Evolutionary conservation across 2,797 vertebrate species (phyloP).

Genomic region (Argentina silus): DNA sequence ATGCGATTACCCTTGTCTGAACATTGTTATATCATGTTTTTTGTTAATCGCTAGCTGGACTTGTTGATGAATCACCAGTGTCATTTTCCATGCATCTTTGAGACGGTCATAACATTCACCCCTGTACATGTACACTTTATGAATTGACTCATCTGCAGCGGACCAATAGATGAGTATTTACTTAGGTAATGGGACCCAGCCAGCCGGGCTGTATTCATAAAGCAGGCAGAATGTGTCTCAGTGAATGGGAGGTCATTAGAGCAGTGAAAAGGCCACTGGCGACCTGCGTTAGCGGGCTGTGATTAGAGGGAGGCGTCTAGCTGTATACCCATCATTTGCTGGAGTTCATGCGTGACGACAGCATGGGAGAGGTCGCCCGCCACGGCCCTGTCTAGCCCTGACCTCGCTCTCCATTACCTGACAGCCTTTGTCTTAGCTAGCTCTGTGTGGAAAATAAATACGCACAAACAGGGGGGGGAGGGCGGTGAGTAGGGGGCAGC

Average conservation of each 20-base stretch:
- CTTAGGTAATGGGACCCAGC: slow-evolving; percentile 74
- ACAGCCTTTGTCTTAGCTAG: slow-evolving; percentile 58
- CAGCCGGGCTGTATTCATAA: slow-evolving; percentile 62
- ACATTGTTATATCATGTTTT: slow-evolving; percentile 58
- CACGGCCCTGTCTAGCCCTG: neutral
- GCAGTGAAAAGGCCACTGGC: slow-evolving; percentile 29
- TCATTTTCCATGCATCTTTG: slow-evolving; percentile 63
- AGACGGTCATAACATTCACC: slow-evolving; percentile 52
- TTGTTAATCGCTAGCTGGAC: slow-evolving; percentile 58
- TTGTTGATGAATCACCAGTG: slow-evolving; percentile 60
- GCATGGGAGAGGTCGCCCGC: slow-evolving; percentile 56
- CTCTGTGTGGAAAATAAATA: slow-evolving; percentile 62
- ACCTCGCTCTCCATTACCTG: slow-evolving; percentile 22
- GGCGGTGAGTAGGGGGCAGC: slow-evolving; percentile 22
- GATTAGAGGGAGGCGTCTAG: slow-evolving; percentile 37
- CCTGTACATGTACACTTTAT: slow-evolving; percentile 73
- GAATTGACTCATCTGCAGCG: slow-evolving; percentile 69
- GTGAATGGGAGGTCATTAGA: slow-evolving; percentile 56
- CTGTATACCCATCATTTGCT: slow-evolving; percentile 60
- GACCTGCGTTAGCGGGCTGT: slow-evolving; percentile 31
- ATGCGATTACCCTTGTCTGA: neutral
- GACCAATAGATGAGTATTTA: slow-evolving; percentile 74
- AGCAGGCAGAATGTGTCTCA: slow-evolving; percentile 49
- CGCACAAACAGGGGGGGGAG: slow-evolving; percentile 43
- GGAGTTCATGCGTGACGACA: slow-evolving; percentile 62